Conservation (phyloP, 2,888 invertebrate genomes). For the Teleogryllus oceanicus region DNA sequence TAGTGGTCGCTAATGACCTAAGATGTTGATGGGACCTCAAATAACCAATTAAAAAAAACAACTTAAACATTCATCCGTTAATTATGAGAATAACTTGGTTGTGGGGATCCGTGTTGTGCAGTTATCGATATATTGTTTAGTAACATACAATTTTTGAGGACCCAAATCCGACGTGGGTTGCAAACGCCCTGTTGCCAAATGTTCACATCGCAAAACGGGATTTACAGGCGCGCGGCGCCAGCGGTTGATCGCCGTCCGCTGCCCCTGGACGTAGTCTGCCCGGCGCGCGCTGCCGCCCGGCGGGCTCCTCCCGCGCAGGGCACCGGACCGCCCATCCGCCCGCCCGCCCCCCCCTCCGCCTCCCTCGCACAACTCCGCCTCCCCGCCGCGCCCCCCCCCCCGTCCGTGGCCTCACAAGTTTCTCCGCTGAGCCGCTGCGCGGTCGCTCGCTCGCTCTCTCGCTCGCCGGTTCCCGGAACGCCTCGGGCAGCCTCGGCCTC, state of each 20-base stretch:
- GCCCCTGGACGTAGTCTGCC: constrained; percentile 8
- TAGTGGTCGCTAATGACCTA: no score
- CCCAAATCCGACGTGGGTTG: no score
- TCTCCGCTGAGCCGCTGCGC: not conserved
- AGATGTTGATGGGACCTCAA: no score
- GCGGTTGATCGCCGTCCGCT: not conserved
- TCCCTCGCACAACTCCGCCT: not conserved
- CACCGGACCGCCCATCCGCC: not conserved
- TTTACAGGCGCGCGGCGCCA: not conserved
- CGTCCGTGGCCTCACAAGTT: not conserved
- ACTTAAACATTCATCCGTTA: no score
- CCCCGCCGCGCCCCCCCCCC: not conserved
- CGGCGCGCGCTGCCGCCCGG: not conserved
- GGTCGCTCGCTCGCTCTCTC: not conserved
- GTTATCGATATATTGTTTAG: no score
- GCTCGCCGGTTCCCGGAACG: not conserved
- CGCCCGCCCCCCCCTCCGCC: not conserved
- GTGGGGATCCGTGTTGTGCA: no score
- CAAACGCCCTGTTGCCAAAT: no score
- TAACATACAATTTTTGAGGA: no score
- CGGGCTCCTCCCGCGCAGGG: not conserved
- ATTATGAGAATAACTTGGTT: no score
- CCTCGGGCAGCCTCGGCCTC: not conserved
- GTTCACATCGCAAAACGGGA: not conserved
- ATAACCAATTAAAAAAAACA: no score